These are phyloP conservation scores for Amphiprion percula DNA, from an alignment of 2,113 vertebrate genomes.

Conservation along the genomic window DNA sequence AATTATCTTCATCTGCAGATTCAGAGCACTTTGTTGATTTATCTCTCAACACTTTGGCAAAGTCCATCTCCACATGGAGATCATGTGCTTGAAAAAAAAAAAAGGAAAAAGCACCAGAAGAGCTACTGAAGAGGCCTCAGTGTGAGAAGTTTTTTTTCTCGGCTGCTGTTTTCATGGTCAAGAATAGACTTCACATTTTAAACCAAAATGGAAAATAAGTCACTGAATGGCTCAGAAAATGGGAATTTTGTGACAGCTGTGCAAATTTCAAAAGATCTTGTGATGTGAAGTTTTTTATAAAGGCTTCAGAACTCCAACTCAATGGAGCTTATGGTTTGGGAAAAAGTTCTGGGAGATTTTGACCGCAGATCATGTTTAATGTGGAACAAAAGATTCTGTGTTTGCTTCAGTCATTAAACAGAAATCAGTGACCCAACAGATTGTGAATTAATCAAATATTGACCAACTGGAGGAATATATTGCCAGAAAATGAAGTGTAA, in stretches of 20 bases:
- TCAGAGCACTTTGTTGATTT: not conserved
- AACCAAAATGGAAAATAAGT: not conserved
- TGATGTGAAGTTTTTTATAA: not conserved
- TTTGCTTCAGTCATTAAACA: not conserved
- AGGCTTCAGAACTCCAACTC: not conserved
- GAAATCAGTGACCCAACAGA: not conserved
- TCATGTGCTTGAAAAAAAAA: conserved; percentile 3
- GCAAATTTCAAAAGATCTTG: not conserved
- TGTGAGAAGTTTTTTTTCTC: not conserved
- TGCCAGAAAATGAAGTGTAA: not conserved
- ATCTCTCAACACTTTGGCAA: not conserved
- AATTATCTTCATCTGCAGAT: not conserved
- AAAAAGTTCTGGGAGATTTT: too few species aligned
- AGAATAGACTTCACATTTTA: not conserved
- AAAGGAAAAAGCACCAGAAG: not conserved
- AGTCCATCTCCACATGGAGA: not conserved
- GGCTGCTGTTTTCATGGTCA: not conserved
- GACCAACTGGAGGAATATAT: not conserved
- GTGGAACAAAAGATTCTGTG: too few species aligned
- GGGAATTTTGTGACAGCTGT: not conserved
- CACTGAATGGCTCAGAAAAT: not conserved
- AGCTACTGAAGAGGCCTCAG: conserved; percentile 3
- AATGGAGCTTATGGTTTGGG: not conserved
- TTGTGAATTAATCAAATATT: not conserved
- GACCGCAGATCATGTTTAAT: too few species aligned